Base-by-base conservation (phyloP, 2,113 vertebrate species). In the Spizaetus ornatus region DNA sequence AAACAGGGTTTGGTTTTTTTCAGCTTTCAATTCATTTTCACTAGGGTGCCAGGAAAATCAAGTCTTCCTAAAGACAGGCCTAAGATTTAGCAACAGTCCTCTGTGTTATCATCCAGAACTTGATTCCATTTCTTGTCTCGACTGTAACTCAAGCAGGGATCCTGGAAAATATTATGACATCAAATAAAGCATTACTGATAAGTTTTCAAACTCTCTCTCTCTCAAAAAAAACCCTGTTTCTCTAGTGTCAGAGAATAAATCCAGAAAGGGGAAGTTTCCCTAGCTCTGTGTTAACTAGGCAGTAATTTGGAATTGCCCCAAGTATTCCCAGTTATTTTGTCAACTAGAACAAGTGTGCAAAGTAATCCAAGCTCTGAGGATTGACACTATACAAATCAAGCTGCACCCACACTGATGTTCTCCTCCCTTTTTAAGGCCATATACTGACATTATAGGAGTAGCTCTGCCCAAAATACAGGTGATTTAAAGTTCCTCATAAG, bases 101-200 rank as follows among this genome's bases (percentile, higher is more conserved):
- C 58, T 65, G n/a, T 36, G 42, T 66, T 91, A 84, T 29, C 43
- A 93, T 61, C 73, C 87, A 93, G 40, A 94, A 76, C 52, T 53
- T 11, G 16, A 76, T 61, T 82, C 23, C 16, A 21, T 56, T 95
- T 85, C 70, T 82, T 85, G 40, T 85, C 43, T 69, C 7, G 1
- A 76, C 21, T 59, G 9, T 84, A 93, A 72, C 36, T 79, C 59
- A 56, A 81, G 86, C 34, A 78, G 10, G 14, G 31, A 79, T 61
- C 48, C 81, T 91, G 84, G 89, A 94, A 96, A 91, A 96, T 85
- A 79, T 58, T 38, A 70, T 27, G 11, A 76, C 70, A 79, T 69
- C 29, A 61, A 82, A 67, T 56, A 31, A 84, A 81, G 48, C 26
- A 71, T 52, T 66, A 70, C 62, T 70, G 82, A 92, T 71, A 71